Evolutionary conservation across 2,113 vertebrate species (phyloP), one percentile per base, ranked within the genome.

Genomic region (Siniperca chuatsi): DNA sequence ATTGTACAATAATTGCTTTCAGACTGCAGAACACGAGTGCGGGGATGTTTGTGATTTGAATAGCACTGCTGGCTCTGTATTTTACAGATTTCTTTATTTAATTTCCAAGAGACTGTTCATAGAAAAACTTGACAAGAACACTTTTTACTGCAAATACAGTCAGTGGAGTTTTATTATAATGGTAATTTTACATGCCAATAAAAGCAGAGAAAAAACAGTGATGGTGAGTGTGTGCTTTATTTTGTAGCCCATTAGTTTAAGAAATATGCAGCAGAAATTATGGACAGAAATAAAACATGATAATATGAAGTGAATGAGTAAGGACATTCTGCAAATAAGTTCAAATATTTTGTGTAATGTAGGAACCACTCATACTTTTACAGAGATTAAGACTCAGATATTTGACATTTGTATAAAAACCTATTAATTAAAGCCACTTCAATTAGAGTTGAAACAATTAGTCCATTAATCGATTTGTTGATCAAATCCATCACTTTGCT

Each of bases 1-100:
- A 79, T 72, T 87, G 73, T 74, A 8, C 48, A 78, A 75, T 85
- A 72, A 92, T 79, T 89, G 65, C 65, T 91, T 87, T 85, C 87
- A 87, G 84, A 68, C 72, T 58, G 60, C 42, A 73, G 82, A 78
- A 61, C 0, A 54, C 33, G 76, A 64, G 13, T 4, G 48, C 1
- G 29, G 29, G 62, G 40, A 8, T 0, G 18, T 21, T 2, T 16
- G 55, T 25, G 44, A 23, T n/a, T 25, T 60, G 40, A 57, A 58
- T 23, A 54, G 9, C 72, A 40, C 35, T 64, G 60, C 25, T 78
- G 54, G 71, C 60, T 69, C 55, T 65, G 55, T 1, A 2, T 57
- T 60, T n/a, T n/a, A 37, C 33, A 33, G 44, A 57, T 61, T 68
- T 15, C 37, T 55, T 55, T 2, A 57, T 29, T 64, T 35, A 8